Evolutionary conservation across 1,140 invertebrate species (phyloP), one percentile per base, ranked within the genome.

Genomic region (Bombyx mandarina): DNA sequence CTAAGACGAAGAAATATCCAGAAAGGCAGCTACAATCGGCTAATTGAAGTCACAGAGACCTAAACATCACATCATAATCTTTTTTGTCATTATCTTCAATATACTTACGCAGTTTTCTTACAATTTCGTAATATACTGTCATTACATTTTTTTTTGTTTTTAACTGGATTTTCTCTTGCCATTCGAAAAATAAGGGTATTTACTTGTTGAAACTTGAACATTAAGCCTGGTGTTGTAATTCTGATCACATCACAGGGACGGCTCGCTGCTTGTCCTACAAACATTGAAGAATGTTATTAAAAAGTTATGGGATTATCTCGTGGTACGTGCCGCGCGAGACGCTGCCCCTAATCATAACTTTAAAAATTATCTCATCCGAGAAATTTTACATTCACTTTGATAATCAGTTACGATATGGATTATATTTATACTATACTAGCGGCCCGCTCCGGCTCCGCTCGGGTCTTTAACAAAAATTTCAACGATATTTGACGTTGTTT

Each of bases 231-330:
- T 60, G 73, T 81, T 77, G 71, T 66, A 75, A 83, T 80, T 80
- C 79, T 58, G 62, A 63, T 65, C 76, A 79, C 77, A 82, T 72
- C 66, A 63, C 72, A 66, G 75, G 64, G 69, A 63, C 69, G 70
- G 68, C 60, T 69, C 71, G 65, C 62, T 67, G 60, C 67, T 75
- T 70, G 66, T 64, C 62, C 71, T 70, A 70, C 56, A 69, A 75
- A 75, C 77, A 69, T 60, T 72, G 69, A 73, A 69, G 74, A 81
- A 85, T 75, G 75, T 82, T 83, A 83, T 85, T 83, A 83, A 82
- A 85, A 85, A 85, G 82, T 85, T 85, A 78, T 77, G 75, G 75
- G 69, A 81, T 82, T 82, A 82, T 75, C 66, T 64, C 45, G 54
- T 50, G 61, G 63, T 79, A 81, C 77, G 79, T 79, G 76, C 66